Conservation (phyloP, 2,888 invertebrate species). For the Thecocarcelia acutangulata region DNA sequence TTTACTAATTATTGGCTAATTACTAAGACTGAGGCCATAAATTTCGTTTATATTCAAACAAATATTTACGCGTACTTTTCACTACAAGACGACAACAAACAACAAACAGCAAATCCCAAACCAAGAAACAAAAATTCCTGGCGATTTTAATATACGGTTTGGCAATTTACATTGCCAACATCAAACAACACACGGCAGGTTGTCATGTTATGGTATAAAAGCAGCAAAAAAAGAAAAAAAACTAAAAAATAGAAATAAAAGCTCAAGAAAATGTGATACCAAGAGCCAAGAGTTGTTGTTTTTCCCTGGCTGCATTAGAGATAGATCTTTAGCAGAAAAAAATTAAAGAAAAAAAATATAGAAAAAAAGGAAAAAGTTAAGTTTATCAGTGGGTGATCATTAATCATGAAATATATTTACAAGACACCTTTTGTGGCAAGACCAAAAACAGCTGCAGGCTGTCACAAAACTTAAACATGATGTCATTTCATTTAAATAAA, state of each 20-base stretch:
- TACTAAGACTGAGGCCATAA: conserved; percentile 38
- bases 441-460: conserved; percentile 65
- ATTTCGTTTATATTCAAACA: conserved; percentile 39
- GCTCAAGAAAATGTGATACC: conserved; percentile 43
- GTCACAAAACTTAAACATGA: conserved; percentile 62
- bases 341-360: neutral
- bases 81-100: neutral
- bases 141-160: conserved; percentile 35
- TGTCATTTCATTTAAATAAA: conserved; percentile 64
- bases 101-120: neutral
- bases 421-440: conserved; percentile 60
- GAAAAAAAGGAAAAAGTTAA: conserved; percentile 10
- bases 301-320: conserved; percentile 19
- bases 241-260: neutral
- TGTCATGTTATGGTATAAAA: conserved; percentile 32
- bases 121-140: conserved; percentile 25
- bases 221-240: neutral
- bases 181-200: conserved; percentile 53
- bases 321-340: conserved; percentile 35
- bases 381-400: conserved; percentile 66
- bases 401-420: conserved; percentile 50
- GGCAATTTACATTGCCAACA: conserved; percentile 45
- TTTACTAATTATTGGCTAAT: conserved; percentile 72
- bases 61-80: conserved; percentile 20
- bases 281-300: conserved; percentile 23